Conservation (phyloP, 1,140 invertebrate genomes). For the Centruroides sculpturatus region DNA sequence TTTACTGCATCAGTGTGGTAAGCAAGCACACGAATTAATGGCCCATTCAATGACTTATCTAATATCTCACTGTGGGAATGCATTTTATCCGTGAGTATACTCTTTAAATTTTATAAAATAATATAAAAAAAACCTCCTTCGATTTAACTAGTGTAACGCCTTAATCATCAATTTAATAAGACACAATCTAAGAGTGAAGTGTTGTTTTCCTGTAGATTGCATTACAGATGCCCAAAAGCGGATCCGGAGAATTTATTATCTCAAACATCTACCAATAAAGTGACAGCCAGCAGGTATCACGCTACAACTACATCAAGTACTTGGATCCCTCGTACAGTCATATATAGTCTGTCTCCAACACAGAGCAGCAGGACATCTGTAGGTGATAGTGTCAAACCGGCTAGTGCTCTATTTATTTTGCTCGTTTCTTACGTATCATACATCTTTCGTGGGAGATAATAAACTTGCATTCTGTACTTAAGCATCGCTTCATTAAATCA, state of each 20-base stretch:
- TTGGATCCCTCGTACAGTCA: constrained; percentile 5
- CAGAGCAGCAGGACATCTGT: constrained; percentile 6
- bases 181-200: background rate
- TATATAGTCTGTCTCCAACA: constrained; percentile 7
- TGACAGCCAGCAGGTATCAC: too few species aligned
- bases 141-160: background rate
- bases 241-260: too few species aligned
- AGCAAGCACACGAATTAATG: constrained; percentile 15
- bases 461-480: too few species aligned
- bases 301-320: too few species aligned
- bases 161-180: too few species aligned
- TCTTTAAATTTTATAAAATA: background rate
- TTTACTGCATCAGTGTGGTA: constrained; percentile 17
- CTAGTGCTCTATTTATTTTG: too few species aligned
- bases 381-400: too few species aligned
- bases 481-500: too few species aligned
- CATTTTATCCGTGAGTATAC: constrained; percentile 12
- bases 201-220: background rate
- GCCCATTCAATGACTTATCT: constrained; percentile 21
- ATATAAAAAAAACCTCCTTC: background rate
- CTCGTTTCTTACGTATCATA: too few species aligned
- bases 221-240: constrained; percentile 10
- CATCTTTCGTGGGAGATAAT: too few species aligned
- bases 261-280: too few species aligned
- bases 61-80: constrained; percentile 14